phyloP scores from a whole-genome alignment of 2,113 vertebrate species.

The Speoplatyrhinus poulsoni region DNA sequence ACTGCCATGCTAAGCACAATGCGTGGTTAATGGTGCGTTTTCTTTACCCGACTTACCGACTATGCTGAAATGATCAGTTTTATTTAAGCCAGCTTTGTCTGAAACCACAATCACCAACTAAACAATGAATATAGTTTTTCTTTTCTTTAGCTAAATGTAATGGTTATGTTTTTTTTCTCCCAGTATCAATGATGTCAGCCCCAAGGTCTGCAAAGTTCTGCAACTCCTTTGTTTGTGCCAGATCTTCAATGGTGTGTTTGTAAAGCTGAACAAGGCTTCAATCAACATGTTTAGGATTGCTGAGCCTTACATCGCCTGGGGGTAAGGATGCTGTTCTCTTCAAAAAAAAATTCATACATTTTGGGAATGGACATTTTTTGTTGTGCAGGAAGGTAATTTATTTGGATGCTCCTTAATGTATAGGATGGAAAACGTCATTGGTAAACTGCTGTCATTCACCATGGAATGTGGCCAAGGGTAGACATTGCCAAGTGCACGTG shows the following conservation, averaged over 20 bases:
- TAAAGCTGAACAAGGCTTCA: slow-evolving; percentile 97
- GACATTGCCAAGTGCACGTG: no score
- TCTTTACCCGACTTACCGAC: slow-evolving; percentile 82
- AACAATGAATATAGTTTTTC: neutral
- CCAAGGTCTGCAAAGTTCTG: slow-evolving; percentile 95
- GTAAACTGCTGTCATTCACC: neutral
- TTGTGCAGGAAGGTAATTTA: no score
- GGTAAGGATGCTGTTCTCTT: slow-evolving; percentile 73
- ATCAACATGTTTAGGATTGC: slow-evolving; percentile 98
- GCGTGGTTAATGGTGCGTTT: slow-evolving; percentile 76
- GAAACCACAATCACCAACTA: slow-evolving; percentile 60
- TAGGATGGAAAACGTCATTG: neutral
- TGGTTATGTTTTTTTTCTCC: neutral
- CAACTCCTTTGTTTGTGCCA: slow-evolving; percentile 96
- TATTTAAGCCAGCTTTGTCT: slow-evolving; percentile 70
- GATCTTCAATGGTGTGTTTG: slow-evolving; percentile 97
- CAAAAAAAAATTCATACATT: neutral
- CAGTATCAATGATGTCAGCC: slow-evolving; percentile 96
- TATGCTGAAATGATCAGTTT: slow-evolving; percentile 59
- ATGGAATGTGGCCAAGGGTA: slow-evolving; percentile 27
- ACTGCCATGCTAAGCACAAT: neutral
- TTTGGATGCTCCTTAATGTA: no score
- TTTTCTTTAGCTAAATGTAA: neutral
- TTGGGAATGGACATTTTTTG: no score
- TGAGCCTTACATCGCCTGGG: slow-evolving; percentile 98